phyloP scores from a whole-genome alignment of 2,797 vertebrate genomes.

The Cheirogaleus major region DNA sequence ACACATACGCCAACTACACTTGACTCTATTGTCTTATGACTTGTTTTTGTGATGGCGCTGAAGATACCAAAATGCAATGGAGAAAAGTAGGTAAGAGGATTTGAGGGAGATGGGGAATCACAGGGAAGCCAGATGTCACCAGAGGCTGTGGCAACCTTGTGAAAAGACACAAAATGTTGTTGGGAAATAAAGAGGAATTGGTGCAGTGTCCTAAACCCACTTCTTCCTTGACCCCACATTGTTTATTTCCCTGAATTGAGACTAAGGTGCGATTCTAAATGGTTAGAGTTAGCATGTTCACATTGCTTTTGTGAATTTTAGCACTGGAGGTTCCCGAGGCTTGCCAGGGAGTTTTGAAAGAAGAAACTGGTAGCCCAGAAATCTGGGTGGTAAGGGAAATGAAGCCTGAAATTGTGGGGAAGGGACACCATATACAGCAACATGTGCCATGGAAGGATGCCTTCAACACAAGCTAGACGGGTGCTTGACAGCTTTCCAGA shows the following conservation, averaged over 20 bases:
- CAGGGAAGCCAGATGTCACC: not conserved
- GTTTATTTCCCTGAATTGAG: not conserved
- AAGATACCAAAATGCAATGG: not conserved
- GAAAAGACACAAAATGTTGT: not conserved
- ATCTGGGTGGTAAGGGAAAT: not conserved
- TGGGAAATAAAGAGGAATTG: not conserved
- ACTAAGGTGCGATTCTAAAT: not conserved
- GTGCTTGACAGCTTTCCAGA: not conserved
- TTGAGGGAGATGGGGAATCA: not conserved
- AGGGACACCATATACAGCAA: not conserved
- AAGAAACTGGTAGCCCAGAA: not conserved
- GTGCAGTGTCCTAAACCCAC: not conserved
- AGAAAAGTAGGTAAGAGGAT: not conserved
- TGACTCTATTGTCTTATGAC: not conserved
- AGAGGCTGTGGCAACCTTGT: not conserved
- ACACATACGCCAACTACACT: not conserved
- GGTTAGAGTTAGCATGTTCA: not conserved
- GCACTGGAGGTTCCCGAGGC: not conserved
- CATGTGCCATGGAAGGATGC: rapidly evolving
- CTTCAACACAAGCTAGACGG: not conserved
- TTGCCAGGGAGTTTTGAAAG: not conserved
- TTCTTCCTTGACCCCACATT: not conserved
- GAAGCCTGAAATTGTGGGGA: not conserved
- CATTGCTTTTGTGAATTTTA: not conserved
- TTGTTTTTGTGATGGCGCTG: not conserved